Conservation (phyloP, 2,113 vertebrate genomes). For the Leptocoma aspasia region DNA sequence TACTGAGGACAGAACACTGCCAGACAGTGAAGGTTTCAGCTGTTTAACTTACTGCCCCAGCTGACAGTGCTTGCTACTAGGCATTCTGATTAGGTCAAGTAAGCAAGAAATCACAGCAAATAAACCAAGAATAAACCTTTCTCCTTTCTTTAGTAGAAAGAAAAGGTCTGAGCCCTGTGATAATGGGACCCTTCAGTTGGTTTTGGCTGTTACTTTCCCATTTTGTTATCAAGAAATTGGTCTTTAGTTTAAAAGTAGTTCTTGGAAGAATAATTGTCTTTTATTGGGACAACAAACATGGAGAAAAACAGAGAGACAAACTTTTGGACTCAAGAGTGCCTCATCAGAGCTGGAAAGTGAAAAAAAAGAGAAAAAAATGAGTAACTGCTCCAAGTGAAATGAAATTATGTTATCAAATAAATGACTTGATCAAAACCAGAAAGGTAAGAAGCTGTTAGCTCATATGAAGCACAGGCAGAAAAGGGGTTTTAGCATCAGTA, state of each 20-base stretch:
- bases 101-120: constrained; percentile 7
- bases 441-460: not conserved
- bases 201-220: not conserved
- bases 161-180: not conserved
- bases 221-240: not conserved
- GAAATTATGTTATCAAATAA: not conserved
- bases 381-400: not conserved
- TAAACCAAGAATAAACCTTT: not conserved
- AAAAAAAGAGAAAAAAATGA: not conserved
- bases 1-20: not conserved
- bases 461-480: not conserved
- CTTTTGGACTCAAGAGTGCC: not conserved
- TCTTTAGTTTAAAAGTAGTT: not conserved
- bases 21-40: not conserved
- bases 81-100: constrained; percentile 29
- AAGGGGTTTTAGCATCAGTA: not conserved
- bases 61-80: not conserved
- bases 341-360: not conserved
- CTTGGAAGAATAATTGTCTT: not conserved
- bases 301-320: not conserved
- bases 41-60: constrained; percentile 2
- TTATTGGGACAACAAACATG: not conserved
- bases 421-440: not conserved
- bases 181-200: not conserved
- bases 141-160: not conserved